Percentiles rank a stretch among this genome's conserved stretches.
Evolutionary conservation across 2,888 invertebrate genomes (phyloP).

Genomic region (Endotricha flammealis): DNA sequence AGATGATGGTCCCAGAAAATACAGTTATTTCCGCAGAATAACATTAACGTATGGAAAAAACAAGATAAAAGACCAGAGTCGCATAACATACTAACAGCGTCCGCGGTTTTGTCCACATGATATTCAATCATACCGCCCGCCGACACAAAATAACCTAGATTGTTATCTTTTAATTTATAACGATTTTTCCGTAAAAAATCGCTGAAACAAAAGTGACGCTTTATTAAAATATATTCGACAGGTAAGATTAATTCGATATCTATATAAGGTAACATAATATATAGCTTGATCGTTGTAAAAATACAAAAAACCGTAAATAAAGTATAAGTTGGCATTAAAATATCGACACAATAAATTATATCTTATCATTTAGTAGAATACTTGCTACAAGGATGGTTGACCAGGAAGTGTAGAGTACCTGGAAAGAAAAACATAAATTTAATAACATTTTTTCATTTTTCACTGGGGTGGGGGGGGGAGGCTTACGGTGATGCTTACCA

Average conservation of each 20-base stretch:
- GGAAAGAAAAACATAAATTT: conserved; percentile 8
- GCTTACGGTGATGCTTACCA: too few species aligned
- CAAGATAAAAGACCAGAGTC: too few species aligned
- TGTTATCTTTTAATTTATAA: too few species aligned
- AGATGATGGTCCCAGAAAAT: too few species aligned
- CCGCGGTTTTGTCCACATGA: too few species aligned
- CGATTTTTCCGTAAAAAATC: too few species aligned
- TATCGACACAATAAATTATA: not conserved
- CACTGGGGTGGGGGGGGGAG: too few species aligned
- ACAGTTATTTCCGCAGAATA: too few species aligned
- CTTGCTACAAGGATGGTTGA: not conserved
- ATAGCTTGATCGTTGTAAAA: conserved; percentile 8
- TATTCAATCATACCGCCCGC: too few species aligned
- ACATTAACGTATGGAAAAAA: too few species aligned
- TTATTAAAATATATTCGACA: not conserved
- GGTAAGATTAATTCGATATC: not conserved
- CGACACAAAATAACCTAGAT: too few species aligned
- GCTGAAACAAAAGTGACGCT: not conserved
- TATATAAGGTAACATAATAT: not conserved
- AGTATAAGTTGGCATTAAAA: not conserved
- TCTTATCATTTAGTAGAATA: not conserved
- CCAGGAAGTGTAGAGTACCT: conserved; percentile 6
- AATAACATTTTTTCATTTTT: not conserved
- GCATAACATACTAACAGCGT: too few species aligned
- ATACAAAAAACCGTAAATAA: not conserved